Percentiles rank a stretch among this genome's conserved stretches.
These are phyloP conservation scores for Nebria salina DNA, from an alignment of 2,888 invertebrate species.

Conservation along the genomic window DNA sequence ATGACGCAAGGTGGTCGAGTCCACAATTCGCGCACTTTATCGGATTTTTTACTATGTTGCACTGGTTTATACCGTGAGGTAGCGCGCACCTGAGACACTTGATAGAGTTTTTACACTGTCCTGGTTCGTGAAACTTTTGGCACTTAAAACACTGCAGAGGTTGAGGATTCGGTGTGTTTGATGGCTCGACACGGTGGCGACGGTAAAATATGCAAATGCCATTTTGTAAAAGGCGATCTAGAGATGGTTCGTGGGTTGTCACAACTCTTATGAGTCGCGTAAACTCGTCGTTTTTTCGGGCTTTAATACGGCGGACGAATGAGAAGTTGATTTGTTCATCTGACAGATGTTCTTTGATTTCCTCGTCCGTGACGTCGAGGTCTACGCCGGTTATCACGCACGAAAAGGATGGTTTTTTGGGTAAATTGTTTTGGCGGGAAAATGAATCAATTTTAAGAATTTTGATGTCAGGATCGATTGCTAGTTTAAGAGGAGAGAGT, in stretches of 20 bases:
- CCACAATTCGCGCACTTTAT: background rate
- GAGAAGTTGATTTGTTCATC: background rate
- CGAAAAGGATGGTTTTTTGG: background rate
- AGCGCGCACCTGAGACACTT: background rate
- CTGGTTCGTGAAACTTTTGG: background rate
- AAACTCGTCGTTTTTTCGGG: background rate
- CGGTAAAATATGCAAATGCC: background rate
- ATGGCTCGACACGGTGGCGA: background rate
- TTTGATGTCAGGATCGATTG: too few relatives aligned
- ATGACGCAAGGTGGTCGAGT: background rate
- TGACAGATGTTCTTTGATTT: background rate
- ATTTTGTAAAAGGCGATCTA: too few relatives aligned
- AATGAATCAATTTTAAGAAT: background rate
- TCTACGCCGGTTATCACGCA: background rate
- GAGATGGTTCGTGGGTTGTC: too few relatives aligned
- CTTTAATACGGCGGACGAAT: background rate
- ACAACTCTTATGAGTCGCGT: background rate
- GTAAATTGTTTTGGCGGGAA: background rate
- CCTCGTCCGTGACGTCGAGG: background rate
- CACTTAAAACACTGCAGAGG: background rate
- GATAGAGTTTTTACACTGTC: background rate
- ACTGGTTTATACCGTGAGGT: background rate
- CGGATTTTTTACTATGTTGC: background rate
- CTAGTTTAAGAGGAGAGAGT: too few relatives aligned
- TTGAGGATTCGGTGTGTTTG: background rate